Percentiles rank a stretch among this genome's conserved stretches.
These are phyloP conservation scores for Rhinolophus ferrumequinum DNA, from an alignment of 2,113 vertebrate genomes.

Conservation along the genomic window DNA sequence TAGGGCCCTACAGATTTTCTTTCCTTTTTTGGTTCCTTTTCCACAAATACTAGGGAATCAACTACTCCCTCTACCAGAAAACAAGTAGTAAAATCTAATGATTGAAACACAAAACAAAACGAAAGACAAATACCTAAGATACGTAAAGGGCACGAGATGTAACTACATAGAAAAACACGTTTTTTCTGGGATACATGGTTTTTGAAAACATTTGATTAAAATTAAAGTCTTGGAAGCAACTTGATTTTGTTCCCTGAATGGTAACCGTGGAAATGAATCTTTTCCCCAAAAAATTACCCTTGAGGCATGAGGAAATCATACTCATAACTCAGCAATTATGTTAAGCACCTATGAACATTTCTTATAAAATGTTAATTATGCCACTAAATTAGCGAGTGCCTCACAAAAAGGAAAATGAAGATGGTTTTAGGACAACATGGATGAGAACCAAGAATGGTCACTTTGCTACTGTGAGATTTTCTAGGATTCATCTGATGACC, in stretches of 20 bases:
- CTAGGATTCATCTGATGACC: not conserved
- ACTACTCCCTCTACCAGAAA: not conserved
- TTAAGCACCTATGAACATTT: not conserved
- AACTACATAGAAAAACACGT: fast-evolving
- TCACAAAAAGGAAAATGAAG: not conserved
- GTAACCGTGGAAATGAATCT: not conserved
- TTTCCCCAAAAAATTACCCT: not conserved
- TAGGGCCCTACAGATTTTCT: fast-evolving
- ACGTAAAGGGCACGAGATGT: not conserved
- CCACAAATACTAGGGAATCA: fast-evolving
- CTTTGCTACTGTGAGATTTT: not conserved
- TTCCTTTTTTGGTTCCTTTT: fast-evolving
- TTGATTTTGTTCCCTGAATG: not conserved
- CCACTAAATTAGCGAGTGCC: not conserved
- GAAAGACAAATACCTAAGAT: not conserved
- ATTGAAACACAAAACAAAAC: not conserved
- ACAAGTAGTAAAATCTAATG: fast-evolving
- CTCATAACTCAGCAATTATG: not conserved
- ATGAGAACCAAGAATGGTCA: not conserved
- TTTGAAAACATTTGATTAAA: not conserved
- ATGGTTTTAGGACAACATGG: not conserved
- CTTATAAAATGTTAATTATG: not conserved
- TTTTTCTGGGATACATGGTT: not conserved
- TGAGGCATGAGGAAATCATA: not conserved
- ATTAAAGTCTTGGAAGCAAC: not conserved